Evolutionary conservation across 2,888 invertebrate species (phyloP), one percentile per base, ranked within the genome.

Genomic region (Chaetogeoica ovagalla): DNA sequence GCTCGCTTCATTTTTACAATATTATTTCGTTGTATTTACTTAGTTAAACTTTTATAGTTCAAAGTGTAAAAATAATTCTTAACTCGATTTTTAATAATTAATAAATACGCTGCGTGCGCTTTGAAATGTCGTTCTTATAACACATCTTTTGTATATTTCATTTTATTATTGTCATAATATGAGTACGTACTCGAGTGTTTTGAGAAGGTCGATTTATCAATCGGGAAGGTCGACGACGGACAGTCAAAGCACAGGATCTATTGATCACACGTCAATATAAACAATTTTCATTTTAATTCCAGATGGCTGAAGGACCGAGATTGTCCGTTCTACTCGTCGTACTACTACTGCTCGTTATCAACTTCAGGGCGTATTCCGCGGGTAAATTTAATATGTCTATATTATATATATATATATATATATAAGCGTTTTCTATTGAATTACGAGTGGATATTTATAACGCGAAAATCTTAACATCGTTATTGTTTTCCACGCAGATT

Each of bases 271-370:
- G 11, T 19, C 17, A 68, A 68, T 68, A 19, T 57, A 48, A 55
- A 66, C 52, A 13, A 39, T 39, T 63, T 11, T 62, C 15, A 71
- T 79, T 71, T 63, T 63, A 2, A 71, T 79, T 79, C 71, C 63
- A 79, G 79, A 79, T 79, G 79, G 69, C 79, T n/a, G 57, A 79
- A 79, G 71, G 79, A 70, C 79, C 37, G 9, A 77, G 52, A 77
- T 21, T 79, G 63, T 71, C 71, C 57, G 55, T 30, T 76, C 30
- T 76, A 15, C 63, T 79, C 13, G 63, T 70, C n/a, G 63, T 71
- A 13, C 43, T 79, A 55, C 23, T 71, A 13, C 43, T 79, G 39
- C 23, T 79, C n/a, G 57, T 43, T n/a, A 17, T 79, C 57, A 23
- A 71, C 43, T 79, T 30, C 30, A 30, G 43, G 30, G 21, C 71